Conservation (phyloP, 2,797 vertebrate species). For the Epinephelus coioides region DNA sequence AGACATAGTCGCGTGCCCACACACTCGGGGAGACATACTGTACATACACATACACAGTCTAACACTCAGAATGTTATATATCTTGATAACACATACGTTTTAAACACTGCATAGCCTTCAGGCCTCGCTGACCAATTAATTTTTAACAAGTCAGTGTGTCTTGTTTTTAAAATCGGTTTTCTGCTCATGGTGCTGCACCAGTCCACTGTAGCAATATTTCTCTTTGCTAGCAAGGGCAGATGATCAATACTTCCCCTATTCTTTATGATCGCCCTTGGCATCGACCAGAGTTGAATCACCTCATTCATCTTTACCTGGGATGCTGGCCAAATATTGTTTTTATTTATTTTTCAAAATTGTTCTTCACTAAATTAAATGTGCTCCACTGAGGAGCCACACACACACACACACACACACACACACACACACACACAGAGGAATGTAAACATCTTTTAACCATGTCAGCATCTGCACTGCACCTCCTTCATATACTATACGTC, state of each 20-base stretch:
- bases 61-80: constrained; percentile 16
- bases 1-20: constrained; percentile 68
- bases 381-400: constrained; percentile 21
- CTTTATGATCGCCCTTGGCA: constrained; percentile 67
- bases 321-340: constrained; percentile 50
- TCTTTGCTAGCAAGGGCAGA: constrained; percentile 49
- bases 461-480: constrained; percentile 49
- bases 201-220: constrained; percentile 50
- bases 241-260: constrained; percentile 69
- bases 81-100: constrained; percentile 9
- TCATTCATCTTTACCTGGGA: constrained; percentile 67
- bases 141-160: constrained; percentile 31
- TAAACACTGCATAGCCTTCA: constrained; percentile 17
- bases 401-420: constrained; percentile 20
- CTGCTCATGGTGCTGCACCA: constrained; percentile 25
- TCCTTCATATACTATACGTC: constrained; percentile 29
- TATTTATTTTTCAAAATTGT: constrained; percentile 50
- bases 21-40: constrained; percentile 3
- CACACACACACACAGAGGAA: constrained; percentile 32
- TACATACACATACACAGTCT: constrained; percentile 28
- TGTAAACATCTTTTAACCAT: constrained; percentile 32
- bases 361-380: constrained; percentile 39
- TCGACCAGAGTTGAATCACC: constrained; percentile 46
- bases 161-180: constrained; percentile 46
- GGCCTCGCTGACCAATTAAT: constrained; percentile 39